Conservation (phyloP, 2,797 vertebrate genomes). For the Sebastiscus tertius region DNA sequence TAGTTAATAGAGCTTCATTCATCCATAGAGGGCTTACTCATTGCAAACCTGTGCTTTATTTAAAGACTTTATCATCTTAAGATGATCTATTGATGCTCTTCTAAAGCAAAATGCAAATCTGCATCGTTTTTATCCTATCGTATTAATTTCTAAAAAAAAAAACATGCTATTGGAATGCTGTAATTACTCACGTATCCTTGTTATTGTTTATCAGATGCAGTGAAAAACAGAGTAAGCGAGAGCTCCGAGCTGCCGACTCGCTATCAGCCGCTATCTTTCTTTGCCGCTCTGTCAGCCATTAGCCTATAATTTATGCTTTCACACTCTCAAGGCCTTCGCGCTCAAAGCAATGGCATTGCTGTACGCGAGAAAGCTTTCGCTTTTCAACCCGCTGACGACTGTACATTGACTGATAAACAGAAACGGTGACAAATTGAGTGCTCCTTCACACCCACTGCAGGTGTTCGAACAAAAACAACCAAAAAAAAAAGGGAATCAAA, state of each 20-base stretch:
- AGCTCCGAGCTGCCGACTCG: slow-evolving; percentile 52
- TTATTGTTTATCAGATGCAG: slow-evolving; percentile 67
- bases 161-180: slow-evolving; percentile 28
- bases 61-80: slow-evolving; percentile 29
- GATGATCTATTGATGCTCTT: slow-evolving; percentile 46
- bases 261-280: slow-evolving; percentile 56
- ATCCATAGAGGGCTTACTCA: not conserved
- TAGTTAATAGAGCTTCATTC: not conserved
- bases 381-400: slow-evolving; percentile 58
- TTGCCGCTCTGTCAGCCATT: slow-evolving; percentile 56
- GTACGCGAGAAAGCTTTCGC: slow-evolving; percentile 49
- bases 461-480: slow-evolving; percentile 61
- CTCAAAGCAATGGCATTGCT: slow-evolving; percentile 27
- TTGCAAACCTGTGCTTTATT: slow-evolving; percentile 39
- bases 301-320: slow-evolving; percentile 72
- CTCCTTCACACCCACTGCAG: slow-evolving; percentile 62
- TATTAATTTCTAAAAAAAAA: slow-evolving; percentile 43
- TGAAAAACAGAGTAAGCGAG: slow-evolving; percentile 48
- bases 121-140: slow-evolving; percentile 50
- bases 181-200: slow-evolving; percentile 64
- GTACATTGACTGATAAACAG: slow-evolving; percentile 66
- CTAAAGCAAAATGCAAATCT: slow-evolving; percentile 40
- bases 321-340: slow-evolving; percentile 42
- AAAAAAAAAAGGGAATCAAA: not conserved
- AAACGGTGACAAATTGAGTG: slow-evolving; percentile 51